phyloP scores from a whole-genome alignment of 2,113 vertebrate species.

The Atlantisia rogersi region DNA sequence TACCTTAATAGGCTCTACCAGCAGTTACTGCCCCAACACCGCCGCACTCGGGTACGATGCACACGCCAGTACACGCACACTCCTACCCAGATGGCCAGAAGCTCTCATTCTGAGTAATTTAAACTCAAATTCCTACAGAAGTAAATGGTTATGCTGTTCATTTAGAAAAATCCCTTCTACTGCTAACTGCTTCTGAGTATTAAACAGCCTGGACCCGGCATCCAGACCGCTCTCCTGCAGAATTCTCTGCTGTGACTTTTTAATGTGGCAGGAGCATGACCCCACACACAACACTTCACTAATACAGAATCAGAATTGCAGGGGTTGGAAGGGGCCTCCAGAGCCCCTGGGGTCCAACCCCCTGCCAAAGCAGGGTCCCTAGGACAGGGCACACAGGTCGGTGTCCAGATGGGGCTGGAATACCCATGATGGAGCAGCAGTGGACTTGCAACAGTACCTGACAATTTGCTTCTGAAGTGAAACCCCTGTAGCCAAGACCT shows the following conservation, averaged over 20 bases:
- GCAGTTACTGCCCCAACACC: neutral
- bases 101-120: neutral
- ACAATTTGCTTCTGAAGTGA: neutral
- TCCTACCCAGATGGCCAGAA: neutral
- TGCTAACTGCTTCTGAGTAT: neutral
- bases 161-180: neutral
- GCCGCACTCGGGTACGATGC: fast-evolving
- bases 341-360: no score
- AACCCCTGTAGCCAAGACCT: neutral
- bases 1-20: no score
- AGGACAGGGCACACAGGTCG: no score
- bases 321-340: no score
- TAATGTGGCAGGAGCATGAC: neutral
- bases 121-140: neutral
- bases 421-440: neutral
- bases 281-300: neutral
- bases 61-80: neutral
- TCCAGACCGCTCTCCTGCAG: fast-evolving
- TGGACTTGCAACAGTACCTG: neutral
- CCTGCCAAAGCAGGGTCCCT: no score
- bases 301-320: no score
- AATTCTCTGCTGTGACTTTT: neutral
- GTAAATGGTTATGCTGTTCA: neutral
- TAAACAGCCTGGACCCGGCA: neutral
- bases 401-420: no score